Base-by-base conservation (phyloP, 2,888 invertebrate genomes). In the Anorthoa munda region DNA sequence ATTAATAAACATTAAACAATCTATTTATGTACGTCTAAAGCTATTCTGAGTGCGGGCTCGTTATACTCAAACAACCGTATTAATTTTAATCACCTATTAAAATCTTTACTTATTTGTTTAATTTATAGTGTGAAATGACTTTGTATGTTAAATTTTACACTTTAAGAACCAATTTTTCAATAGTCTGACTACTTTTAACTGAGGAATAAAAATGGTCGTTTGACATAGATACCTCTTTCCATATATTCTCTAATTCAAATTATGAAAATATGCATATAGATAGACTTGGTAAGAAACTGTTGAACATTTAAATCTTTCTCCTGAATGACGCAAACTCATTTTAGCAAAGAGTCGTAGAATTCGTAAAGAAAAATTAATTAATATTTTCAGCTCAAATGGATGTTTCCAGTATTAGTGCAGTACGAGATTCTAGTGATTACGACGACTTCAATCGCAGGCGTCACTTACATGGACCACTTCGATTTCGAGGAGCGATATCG, bases 391-490 rank as follows among this genome's bases (percentile, higher is more conserved):
- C 46, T 86, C 5, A 86, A 85, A 79, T 79, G 72, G 79, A 45
- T 76, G n/a, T 61, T 88, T 15, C 66, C 77, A 39, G n/a, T 67
- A 31, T 64, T 88, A 46, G 11, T 88, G 4, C 55, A 87, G 4
- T 80, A 68, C 18, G 69, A 84, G 66, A 51, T 81, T 1, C 77
- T 88, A 23, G 64, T 71, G 58, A 59, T 74, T 21, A 77, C 87
- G 2, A 74, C 84, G 9, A 88, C 90, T 45, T 94, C 95, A 0
- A 95, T 96, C 23, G 85, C 92, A 0, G 96, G 96, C 7, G 88
- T 95, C 26, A 94, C 96, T 0, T 95, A 95, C 81, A 93, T 86
- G 90, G 95, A 95, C 39, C 51, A 94, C 68, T 93, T 94, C 60
- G 92, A 94, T 79, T 94, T 95, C 56, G 93, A 93, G 72, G 87